These are phyloP conservation scores for Solenopsis invicta DNA, from an alignment of 1,140 invertebrate genomes.

Conservation along the genomic window DNA sequence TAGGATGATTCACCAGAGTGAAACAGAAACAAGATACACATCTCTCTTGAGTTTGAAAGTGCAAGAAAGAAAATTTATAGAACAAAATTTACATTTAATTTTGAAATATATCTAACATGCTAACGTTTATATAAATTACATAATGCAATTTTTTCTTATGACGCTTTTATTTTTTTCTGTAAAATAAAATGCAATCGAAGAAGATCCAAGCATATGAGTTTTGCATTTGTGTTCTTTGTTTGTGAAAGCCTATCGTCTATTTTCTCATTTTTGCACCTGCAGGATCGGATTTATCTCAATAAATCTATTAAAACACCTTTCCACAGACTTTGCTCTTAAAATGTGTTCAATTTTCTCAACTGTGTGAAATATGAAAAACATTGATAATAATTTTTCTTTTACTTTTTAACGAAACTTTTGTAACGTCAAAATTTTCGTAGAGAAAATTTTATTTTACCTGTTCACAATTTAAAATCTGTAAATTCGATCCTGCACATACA, in stretches of 20 bases:
- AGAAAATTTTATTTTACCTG: not conserved
- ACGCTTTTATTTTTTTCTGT: not conserved
- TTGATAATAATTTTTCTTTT: not conserved
- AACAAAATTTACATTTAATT: not conserved
- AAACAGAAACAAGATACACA: not conserved
- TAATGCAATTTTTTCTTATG: slow-evolving; percentile 1
- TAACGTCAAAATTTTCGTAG: not conserved
- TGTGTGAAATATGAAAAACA: not conserved
- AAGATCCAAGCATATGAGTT: not conserved
- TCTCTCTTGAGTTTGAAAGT: not conserved
- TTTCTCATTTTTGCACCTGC: not conserved
- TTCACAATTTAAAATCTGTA: not conserved
- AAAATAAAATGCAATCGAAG: not conserved
- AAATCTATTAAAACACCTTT: not conserved
- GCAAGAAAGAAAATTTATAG: not conserved
- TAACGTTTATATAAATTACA: slow-evolving; percentile 23
- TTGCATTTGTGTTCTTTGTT: not conserved
- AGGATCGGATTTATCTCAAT: not conserved
- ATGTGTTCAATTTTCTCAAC: not conserved
- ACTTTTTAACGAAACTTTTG: not conserved
- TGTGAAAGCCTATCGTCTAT: not conserved
- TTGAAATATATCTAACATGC: not conserved
- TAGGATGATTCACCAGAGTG: not conserved
- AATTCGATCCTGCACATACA: not conserved
- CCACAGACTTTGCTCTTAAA: not conserved